phyloP scores from a whole-genome alignment of 2,113 vertebrate species.

The Limanda limanda region DNA sequence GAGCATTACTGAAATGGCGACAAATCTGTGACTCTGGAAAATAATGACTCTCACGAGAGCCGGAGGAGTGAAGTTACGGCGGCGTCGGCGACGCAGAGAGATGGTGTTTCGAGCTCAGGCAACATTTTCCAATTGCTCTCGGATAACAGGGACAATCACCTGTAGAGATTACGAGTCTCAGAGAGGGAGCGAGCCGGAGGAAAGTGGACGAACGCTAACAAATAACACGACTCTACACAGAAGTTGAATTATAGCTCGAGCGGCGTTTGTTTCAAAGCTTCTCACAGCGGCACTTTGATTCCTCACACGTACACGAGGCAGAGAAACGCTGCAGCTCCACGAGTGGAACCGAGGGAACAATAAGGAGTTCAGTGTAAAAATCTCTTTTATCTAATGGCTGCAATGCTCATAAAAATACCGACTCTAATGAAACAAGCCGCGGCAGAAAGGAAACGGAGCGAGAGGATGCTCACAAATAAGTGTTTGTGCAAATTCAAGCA shows the following conservation, averaged over 20 bases:
- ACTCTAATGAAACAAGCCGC: no score
- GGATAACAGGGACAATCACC: conserved; percentile 1
- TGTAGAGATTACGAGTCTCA: not conserved
- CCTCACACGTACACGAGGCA: not conserved
- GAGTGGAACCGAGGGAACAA: conserved; percentile 24
- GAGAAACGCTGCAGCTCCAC: not conserved
- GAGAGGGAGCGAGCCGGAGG: not conserved
- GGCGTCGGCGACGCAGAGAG: not conserved
- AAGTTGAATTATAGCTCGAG: no score
- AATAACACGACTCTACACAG: not conserved
- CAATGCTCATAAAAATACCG: no score
- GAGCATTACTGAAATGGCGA: conserved; percentile 42
- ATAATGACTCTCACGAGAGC: conserved; percentile 45
- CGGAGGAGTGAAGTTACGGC: conserved; percentile 22
- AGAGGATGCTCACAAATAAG: not conserved
- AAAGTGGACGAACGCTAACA: not conserved
- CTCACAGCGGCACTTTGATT: conserved; percentile 35
- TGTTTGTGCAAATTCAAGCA: no score
- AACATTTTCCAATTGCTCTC: conserved; percentile 13
- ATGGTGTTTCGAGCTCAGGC: not conserved
- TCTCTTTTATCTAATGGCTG: conserved; percentile 50
- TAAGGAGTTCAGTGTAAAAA: conserved; percentile 30
- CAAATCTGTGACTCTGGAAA: conserved; percentile 62
- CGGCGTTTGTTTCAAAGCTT: not conserved
- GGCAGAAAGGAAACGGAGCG: conserved; percentile 27